Percentiles rank a stretch among this genome's conserved stretches.
Conservation (phyloP, 2,888 invertebrate species). For the Callyntrura guangdongensis region DNA sequence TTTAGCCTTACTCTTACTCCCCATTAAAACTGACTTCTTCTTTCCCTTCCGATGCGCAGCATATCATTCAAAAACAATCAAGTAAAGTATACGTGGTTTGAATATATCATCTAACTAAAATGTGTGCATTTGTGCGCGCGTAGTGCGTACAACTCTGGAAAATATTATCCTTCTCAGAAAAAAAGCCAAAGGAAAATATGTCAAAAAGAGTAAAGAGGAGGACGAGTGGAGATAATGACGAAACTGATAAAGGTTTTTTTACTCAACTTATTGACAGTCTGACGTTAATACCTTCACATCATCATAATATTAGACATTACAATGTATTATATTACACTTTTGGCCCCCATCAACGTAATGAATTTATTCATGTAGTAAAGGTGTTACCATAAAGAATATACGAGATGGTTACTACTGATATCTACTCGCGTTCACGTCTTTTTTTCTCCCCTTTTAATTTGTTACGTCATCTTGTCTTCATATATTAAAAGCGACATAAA, state of each 20-base stretch:
- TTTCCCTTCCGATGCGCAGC: neutral
- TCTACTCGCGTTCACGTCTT: neutral
- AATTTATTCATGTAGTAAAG: neutral
- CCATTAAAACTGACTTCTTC: neutral
- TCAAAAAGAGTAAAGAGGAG: slow-evolving; percentile 54
- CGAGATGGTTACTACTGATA: slow-evolving; percentile 55
- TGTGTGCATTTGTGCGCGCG: neutral
- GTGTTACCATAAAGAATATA: neutral
- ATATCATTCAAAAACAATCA: slow-evolving; percentile 38
- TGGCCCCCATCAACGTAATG: slow-evolving; percentile 30
- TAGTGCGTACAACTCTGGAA: too few species aligned
- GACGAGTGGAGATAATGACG: slow-evolving; percentile 59
- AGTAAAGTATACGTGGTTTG: neutral
- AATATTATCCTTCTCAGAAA: neutral
- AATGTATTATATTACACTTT: slow-evolving; percentile 58
- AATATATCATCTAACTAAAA: neutral
- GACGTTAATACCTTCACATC: slow-evolving; percentile 75
- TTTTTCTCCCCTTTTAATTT: slow-evolving; percentile 15
- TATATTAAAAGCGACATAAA: neutral
- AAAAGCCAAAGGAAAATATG: slow-evolving; percentile 54
- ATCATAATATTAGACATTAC: slow-evolving; percentile 33
- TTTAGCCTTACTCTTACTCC: neutral
- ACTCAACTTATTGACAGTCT: slow-evolving; percentile 79
- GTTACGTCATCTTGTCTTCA: slow-evolving; percentile 33
- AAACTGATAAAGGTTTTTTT: slow-evolving; percentile 64